Percentiles rank a stretch among this genome's conserved stretches.
These are phyloP conservation scores for Papilio demoleus DNA, from an alignment of 2,888 invertebrate species.

Conservation along the genomic window DNA sequence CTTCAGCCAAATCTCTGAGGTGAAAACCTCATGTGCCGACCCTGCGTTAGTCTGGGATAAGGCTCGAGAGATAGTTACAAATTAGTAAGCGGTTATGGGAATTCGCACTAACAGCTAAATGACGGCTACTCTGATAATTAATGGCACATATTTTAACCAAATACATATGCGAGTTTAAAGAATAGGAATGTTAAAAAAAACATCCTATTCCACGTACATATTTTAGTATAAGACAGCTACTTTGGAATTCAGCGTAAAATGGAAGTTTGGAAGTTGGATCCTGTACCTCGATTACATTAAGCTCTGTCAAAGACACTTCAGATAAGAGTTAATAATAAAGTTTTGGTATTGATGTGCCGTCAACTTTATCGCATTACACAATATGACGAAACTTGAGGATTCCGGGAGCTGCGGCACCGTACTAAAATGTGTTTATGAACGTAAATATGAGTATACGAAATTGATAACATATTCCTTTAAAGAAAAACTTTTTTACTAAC, in stretches of 20 bases:
- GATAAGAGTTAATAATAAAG: conserved; percentile 31
- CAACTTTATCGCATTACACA: conserved; percentile 29
- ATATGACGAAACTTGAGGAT: conserved; percentile 30
- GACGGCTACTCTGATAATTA: too few species aligned
- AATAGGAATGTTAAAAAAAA: too few species aligned
- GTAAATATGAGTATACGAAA: neutral
- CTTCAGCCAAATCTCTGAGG: too few species aligned
- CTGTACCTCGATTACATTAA: conserved; percentile 22
- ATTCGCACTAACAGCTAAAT: too few species aligned
- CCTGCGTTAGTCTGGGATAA: too few species aligned
- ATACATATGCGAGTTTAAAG: too few species aligned
- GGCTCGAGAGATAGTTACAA: too few species aligned
- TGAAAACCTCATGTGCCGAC: too few species aligned
- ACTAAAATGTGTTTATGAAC: conserved; percentile 7
- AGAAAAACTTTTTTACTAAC: too few species aligned
- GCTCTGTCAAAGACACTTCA: conserved; percentile 18
- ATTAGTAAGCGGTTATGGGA: too few species aligned
- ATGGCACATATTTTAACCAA: too few species aligned
- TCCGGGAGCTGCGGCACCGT: neutral
- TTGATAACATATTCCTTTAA: neutral
- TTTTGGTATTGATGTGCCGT: conserved; percentile 29
- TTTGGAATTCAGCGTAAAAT: conserved; percentile 14
- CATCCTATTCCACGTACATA: neutral
- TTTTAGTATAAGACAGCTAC: neutral
- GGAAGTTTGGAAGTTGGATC: conserved; percentile 3